A percentile compares a stretch with the other conserved stretches of the same genome.
These are phyloP conservation scores for Ctena decussata DNA, from an alignment of 2,888 invertebrate genomes.

Conservation along the genomic window DNA sequence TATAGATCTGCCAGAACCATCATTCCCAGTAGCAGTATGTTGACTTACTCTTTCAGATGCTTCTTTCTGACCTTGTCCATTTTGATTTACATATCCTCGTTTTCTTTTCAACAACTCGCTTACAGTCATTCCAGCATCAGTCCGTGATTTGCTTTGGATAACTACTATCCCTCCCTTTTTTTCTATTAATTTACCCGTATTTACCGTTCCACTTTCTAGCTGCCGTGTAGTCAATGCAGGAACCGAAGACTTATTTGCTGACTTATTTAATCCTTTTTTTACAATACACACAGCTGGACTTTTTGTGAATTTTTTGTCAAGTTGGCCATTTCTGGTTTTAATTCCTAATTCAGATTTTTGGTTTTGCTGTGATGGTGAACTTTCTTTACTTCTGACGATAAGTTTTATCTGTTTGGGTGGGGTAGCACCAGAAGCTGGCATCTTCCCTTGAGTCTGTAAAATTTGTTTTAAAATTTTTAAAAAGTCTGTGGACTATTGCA, in stretches of 20 bases:
- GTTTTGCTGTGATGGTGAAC: not conserved
- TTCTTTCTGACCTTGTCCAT: no score
- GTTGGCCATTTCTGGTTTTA: not conserved
- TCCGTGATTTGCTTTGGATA: not conserved
- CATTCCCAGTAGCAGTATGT: not conserved
- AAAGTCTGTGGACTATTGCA: no score
- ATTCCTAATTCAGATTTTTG: not conserved
- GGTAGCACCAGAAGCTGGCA: not conserved
- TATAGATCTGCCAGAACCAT: not conserved
- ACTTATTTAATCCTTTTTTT: no score
- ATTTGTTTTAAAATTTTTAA: not conserved
- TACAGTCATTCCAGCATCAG: not conserved
- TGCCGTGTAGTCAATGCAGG: no score
- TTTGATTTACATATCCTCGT: no score
- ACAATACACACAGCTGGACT: no score
- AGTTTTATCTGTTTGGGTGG: not conserved
- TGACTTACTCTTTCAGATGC: no score
- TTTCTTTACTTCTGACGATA: not conserved
- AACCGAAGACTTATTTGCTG: no score
- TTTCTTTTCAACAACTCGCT: slow-evolving; percentile 23
- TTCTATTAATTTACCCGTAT: no score
- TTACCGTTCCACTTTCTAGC: no score
- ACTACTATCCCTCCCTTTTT: no score
- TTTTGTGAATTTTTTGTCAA: no score
- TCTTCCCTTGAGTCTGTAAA: not conserved